Conservation (phyloP, 2,797 vertebrate genomes). For the Oreochromis grahami region DNA sequence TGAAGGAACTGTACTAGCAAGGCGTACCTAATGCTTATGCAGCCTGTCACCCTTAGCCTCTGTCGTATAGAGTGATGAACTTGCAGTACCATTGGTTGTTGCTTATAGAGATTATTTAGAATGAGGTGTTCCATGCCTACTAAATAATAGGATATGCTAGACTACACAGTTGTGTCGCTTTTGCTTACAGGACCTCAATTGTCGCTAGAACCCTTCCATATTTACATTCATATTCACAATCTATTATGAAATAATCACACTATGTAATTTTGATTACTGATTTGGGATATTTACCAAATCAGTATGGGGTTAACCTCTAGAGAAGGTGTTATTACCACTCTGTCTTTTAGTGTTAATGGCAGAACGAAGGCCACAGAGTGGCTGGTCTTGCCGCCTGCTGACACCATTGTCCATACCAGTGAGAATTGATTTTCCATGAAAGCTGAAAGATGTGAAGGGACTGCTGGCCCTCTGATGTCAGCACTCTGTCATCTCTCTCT, state of each 20-base stretch:
- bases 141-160: neutral
- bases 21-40: neutral
- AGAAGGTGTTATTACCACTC: conserved; percentile 22
- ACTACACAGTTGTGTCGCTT: neutral
- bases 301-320: conserved; percentile 30
- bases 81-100: neutral
- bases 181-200: neutral
- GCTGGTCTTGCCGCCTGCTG: conserved; percentile 48
- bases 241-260: neutral
- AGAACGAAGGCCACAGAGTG: conserved; percentile 22
- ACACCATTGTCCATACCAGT: conserved; percentile 44
- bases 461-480: conserved; percentile 61
- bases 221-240: neutral
- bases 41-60: neutral
- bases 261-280: neutral
- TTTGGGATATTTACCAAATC: neutral
- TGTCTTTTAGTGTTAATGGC: conserved; percentile 43
- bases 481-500: conserved; percentile 52
- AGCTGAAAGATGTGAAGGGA: conserved; percentile 61
- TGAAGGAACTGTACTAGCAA: neutral
- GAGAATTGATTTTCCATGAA: conserved; percentile 71
- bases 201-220: neutral
- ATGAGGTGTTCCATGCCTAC: neutral
- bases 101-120: neutral
- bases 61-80: neutral